Base-by-base conservation (phyloP, 2,888 invertebrate genomes). In the Tiliacea citrago region DNA sequence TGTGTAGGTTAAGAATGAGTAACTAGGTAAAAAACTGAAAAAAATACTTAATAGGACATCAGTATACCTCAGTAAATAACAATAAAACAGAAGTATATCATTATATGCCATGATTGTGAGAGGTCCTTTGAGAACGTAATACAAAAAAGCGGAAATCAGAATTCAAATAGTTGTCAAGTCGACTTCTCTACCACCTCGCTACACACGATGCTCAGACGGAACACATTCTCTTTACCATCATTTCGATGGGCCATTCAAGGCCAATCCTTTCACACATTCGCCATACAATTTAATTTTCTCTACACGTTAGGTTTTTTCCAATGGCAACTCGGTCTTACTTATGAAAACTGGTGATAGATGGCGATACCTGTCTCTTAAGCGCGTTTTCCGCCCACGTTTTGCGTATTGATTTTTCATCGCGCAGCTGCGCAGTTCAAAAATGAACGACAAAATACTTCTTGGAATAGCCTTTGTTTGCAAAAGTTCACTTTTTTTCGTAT, bases 391-490 rank as follows among this genome's bases (percentile, higher is more conserved):
- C 5, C 18, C 60, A n/a, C 18, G n/a, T 51, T 45, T 69, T n/a
- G 18, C 2, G 18, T 71, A 73, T 71, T 71, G 71, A 71, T 73
- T 58, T 51, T 35, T 29, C 3, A 0, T 35, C 51, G 71, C 71
- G 73, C 70, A 61, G 60, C 71, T 70, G 71, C 73, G 73, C 73
- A 51, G 45, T n/a, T 60, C 18, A n/a, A 42, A 51, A 70, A 51
- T 51, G 10, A 29, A 29, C 12, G 1, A 35, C 18, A n/a, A n/a
- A 51, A 29, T 13, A 24, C 0, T 60, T 51, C 58, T n/a, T 6
- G 29, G 70, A 73, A 70, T 42, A 29, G 9, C 4, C 51, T 73
- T 60, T 70, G 58, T 51, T 60, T 13, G 18, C 0, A 16, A 39
- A 39, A 10, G 21, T 51, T 39, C 4, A 49, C 5, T 21, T 68